Percentiles rank a stretch among this genome's conserved stretches.
These are phyloP conservation scores for Villa cingulata DNA, from an alignment of 2,888 invertebrate species.

Conservation along the genomic window DNA sequence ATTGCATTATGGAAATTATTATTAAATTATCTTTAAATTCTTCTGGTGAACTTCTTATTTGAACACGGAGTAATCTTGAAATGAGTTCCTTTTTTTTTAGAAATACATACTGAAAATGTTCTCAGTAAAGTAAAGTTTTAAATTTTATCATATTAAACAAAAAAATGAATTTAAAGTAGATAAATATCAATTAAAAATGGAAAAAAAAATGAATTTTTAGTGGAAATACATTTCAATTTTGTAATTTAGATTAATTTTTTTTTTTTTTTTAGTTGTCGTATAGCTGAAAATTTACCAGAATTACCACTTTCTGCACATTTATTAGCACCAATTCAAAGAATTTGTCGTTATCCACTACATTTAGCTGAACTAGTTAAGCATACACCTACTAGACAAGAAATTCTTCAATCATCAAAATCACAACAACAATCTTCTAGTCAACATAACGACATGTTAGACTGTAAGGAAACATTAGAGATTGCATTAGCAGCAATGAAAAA, in stretches of 20 bases:
- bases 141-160: neutral
- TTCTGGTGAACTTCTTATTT: too few species aligned
- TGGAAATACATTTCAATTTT: too few species aligned
- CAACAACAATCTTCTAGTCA: neutral
- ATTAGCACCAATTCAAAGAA: slow-evolving; percentile 73
- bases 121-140: neutral
- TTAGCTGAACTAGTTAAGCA: slow-evolving; percentile 69
- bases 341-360: slow-evolving; percentile 80
- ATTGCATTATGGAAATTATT: too few species aligned
- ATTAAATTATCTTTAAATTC: too few species aligned
- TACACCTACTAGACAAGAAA: slow-evolving; percentile 16
- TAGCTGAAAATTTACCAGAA: slow-evolving; percentile 67
- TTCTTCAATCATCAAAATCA: neutral
- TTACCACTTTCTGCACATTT: slow-evolving; percentile 75
- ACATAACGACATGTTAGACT: slow-evolving; percentile 12
- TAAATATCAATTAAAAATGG: neutral
- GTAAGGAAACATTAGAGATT: slow-evolving; percentile 25
- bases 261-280: slow-evolving; percentile 58
- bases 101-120: too few species aligned
- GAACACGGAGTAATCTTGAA: too few species aligned
- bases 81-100: too few species aligned
- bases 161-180: too few species aligned
- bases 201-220: too few species aligned
- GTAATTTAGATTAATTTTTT: slow-evolving; percentile 29
- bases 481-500: slow-evolving; percentile 34